These are phyloP conservation scores for Leucophenga montana DNA, from an alignment of 2,888 invertebrate genomes.

Conservation along the genomic window DNA sequence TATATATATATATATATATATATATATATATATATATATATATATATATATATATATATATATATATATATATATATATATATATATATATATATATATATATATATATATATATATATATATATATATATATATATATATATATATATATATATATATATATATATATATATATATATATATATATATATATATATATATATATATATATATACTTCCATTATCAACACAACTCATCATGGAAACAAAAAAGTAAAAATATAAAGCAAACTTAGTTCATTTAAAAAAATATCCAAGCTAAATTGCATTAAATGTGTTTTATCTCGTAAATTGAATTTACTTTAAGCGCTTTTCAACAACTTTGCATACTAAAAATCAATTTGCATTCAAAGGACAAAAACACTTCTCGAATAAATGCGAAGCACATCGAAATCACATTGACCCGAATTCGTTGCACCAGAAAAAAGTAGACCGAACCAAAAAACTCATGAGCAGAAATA, in stretches of 20 bases:
- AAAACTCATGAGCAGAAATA: background rate
- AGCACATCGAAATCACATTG: conserved; percentile 13
- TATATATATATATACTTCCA: too few species aligned
- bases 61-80: too few species aligned
- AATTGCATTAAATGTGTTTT: conserved; percentile 4
- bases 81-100: too few species aligned
- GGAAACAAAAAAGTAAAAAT: background rate
- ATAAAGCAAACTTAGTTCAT: background rate
- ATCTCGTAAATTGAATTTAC: background rate
- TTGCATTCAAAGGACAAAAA: conserved; percentile 6
- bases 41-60: too few species aligned
- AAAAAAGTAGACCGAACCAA: background rate
- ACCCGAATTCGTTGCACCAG: background rate
- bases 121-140: too few species aligned
- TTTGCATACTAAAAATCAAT: background rate
- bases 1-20: too few species aligned
- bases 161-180: too few species aligned
- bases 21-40: too few species aligned
- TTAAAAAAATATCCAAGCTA: background rate
- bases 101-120: too few species aligned
- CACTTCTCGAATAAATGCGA: conserved; percentile 1
- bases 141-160: too few species aligned
- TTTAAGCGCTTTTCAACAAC: conserved; percentile 2
- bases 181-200: too few species aligned
- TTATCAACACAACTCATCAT: too few species aligned